Evolutionary conservation across 1,140 invertebrate genomes (phyloP).

Genomic region (Microplitis demolitor): DNA sequence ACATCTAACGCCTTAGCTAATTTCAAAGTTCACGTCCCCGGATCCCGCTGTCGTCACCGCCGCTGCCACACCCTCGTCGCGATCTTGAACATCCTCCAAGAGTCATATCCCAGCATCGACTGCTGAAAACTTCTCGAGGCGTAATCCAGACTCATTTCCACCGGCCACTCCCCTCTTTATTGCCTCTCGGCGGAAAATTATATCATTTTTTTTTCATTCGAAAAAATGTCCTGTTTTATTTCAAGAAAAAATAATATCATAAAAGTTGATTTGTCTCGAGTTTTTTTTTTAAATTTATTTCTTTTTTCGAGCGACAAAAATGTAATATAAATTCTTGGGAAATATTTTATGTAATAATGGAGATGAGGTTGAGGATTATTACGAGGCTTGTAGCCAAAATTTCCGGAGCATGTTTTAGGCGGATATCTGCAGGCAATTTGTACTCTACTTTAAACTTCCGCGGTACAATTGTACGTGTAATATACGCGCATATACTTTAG

Average conservation of each 20-base stretch:
- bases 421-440: no score
- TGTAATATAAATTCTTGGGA: no score
- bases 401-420: no score
- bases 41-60: not conserved
- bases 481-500: not conserved
- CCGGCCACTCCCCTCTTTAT: not conserved
- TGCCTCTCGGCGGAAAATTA: not conserved
- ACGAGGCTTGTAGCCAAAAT: no score
- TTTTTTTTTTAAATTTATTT: no score
- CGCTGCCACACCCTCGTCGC: not conserved
- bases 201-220: not conserved
- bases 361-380: no score
- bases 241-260: no score
- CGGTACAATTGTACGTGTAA: not conserved
- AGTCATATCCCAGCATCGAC: not conserved
- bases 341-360: no score
- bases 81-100: constrained; percentile 8
- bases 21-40: constrained; percentile 8
- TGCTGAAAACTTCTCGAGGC: constrained; percentile 17
- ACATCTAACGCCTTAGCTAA: constrained; percentile 23
- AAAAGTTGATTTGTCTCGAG: no score
- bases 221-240: not conserved
- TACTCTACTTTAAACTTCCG: no score
- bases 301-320: no score
- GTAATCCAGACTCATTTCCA: constrained; percentile 21